phyloP scores from a whole-genome alignment of 2,113 vertebrate species.

The Psittacus erithacus region DNA sequence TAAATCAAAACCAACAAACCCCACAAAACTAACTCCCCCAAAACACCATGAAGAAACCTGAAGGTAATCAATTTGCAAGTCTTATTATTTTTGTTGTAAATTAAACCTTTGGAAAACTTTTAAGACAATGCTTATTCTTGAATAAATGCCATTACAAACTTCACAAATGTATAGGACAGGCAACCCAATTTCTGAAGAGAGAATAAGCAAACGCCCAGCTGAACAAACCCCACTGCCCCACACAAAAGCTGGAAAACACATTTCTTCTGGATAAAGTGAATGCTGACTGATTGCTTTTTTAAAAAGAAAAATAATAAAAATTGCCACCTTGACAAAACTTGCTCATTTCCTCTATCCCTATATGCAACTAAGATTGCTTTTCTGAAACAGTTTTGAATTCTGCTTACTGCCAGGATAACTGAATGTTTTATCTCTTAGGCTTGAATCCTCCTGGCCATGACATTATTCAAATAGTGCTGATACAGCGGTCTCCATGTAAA shows the following conservation, averaged over 20 bases:
- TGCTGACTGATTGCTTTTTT: background rate
- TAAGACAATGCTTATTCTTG: slow-evolving; percentile 32
- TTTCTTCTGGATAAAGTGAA: background rate
- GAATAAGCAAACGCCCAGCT: slow-evolving; percentile 21
- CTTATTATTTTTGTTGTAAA: slow-evolving; percentile 38
- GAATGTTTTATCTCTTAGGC: slow-evolving; percentile 8
- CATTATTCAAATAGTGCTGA: slow-evolving; percentile 20
- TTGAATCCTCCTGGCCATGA: background rate
- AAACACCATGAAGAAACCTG: background rate
- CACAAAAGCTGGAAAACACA: background rate
- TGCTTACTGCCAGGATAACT: background rate
- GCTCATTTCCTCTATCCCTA: background rate
- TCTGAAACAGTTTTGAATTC: background rate
- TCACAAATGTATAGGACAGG: background rate
- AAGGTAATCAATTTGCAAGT: background rate
- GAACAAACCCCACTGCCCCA: slow-evolving; percentile 27
- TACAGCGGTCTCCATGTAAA: background rate
- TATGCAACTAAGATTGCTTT: background rate
- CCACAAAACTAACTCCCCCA: background rate
- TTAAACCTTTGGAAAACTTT: slow-evolving; percentile 47
- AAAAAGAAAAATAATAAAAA: background rate
- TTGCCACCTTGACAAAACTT: background rate
- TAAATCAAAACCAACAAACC: background rate
- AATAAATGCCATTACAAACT: slow-evolving; percentile 40
- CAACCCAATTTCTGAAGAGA: background rate